Conservation (phyloP, 1,140 invertebrate genomes). For the Solenopsis invicta region DNA sequence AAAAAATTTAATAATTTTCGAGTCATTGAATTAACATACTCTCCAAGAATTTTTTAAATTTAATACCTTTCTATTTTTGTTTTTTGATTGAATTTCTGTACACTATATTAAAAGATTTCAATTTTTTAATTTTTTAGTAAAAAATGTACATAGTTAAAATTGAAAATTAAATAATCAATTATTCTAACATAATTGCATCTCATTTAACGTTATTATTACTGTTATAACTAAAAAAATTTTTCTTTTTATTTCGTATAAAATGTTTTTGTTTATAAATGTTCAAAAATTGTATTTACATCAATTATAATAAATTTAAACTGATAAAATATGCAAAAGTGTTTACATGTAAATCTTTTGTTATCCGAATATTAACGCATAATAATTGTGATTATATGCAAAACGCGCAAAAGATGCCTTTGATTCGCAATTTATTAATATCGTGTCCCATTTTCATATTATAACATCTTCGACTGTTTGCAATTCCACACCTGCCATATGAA, state of each 20-base stretch:
- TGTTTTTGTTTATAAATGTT: not conserved
- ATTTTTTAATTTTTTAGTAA: too few species aligned
- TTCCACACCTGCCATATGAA: conserved; percentile 43
- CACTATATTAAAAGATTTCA: too few species aligned
- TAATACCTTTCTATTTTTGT: too few species aligned
- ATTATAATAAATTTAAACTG: not conserved
- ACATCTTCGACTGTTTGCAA: conserved; percentile 50
- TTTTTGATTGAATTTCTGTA: too few species aligned
- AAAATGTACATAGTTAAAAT: too few species aligned
- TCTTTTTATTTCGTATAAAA: not conserved
- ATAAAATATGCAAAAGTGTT: not conserved
- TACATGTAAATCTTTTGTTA: not conserved
- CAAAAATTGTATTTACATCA: conserved; percentile 19
- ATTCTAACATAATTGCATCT: not conserved
- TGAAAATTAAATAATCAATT: not conserved
- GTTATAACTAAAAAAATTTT: not conserved
- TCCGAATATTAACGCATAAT: not conserved
- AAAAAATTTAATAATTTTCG: too few species aligned
- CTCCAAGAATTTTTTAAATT: too few species aligned
- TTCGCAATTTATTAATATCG: conserved; percentile 55
- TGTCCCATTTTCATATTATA: conserved; percentile 46
- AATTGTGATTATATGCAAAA: not conserved
- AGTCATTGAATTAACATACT: too few species aligned
- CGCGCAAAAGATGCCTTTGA: not conserved
- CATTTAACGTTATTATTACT: not conserved